Evolutionary conservation across 2,113 vertebrate genomes (phyloP).

Genomic region (Clupea harengus): DNA sequence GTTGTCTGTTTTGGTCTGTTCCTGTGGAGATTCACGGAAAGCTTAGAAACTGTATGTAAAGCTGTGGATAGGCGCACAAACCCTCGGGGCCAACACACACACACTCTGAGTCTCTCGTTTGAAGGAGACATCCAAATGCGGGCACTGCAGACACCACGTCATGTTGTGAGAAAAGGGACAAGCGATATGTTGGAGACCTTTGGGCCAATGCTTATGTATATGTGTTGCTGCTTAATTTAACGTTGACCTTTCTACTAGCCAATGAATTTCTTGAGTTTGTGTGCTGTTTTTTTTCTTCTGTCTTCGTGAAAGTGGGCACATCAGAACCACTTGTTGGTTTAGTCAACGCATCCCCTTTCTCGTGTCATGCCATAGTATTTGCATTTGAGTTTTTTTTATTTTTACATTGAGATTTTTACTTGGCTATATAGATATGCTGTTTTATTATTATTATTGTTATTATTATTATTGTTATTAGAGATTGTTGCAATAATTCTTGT

Average conservation of each 20-base stretch:
- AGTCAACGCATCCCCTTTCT: conserved; percentile 53
- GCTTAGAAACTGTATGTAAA: not conserved
- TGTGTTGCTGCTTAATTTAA: conserved; percentile 63
- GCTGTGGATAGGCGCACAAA: not conserved
- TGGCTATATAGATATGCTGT: conserved; percentile 65
- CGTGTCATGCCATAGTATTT: conserved; percentile 64
- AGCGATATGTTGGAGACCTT: conserved; percentile 49
- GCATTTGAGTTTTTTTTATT: conserved; percentile 62
- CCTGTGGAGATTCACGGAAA: conserved; percentile 39
- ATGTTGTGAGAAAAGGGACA: conserved; percentile 56
- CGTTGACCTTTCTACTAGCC: conserved; percentile 51
- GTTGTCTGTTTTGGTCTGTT: conserved; percentile 26
- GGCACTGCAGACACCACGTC: conserved; percentile 26
- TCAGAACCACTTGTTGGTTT: conserved; percentile 57
- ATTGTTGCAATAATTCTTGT: conserved; percentile 19
- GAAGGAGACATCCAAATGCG: not conserved
- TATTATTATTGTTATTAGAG: conserved; percentile 53
- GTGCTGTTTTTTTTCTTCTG: conserved; percentile 28
- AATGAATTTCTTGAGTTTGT: conserved; percentile 50
- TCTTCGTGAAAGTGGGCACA: conserved; percentile 53
- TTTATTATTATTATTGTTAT: conserved; percentile 68
- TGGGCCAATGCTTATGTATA: conserved; percentile 53
- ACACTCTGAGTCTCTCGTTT: too few species aligned
- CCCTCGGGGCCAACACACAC: not conserved
- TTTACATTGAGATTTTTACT: conserved; percentile 58